These are phyloP conservation scores for Notoglanidium macrostoma DNA, from an alignment of 2,797 vertebrate species.

Conservation along the genomic window DNA sequence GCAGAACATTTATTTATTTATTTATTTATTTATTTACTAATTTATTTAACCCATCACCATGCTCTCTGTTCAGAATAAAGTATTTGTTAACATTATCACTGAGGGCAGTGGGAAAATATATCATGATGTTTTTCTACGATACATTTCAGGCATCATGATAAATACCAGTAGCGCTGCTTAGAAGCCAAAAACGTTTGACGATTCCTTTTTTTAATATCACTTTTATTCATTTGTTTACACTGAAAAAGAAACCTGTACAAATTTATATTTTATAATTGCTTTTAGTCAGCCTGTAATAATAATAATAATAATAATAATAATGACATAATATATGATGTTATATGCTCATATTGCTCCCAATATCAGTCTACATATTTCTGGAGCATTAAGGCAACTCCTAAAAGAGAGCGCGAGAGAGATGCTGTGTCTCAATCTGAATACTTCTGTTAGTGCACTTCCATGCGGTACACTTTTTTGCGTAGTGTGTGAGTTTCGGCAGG, in stretches of 20 bases:
- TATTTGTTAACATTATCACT: too few species aligned
- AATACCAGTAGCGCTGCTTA: neutral
- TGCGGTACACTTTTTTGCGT: too few species aligned
- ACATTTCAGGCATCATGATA: too few species aligned
- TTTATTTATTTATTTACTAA: neutral
- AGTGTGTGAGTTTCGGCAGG: too few species aligned
- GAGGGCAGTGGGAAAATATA: too few species aligned
- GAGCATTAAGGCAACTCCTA: neutral
- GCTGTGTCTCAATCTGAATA: too few species aligned
- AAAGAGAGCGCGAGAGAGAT: neutral
- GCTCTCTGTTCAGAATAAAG: neutral
- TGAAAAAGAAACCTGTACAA: neutral
- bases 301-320: neutral
- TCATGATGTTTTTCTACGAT: too few species aligned
- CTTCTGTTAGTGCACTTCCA: too few species aligned
- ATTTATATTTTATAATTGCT: neutral
- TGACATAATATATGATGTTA: neutral
- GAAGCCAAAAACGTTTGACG: neutral
- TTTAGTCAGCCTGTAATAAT: neutral
- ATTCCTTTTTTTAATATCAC: neutral
- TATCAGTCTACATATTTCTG: neutral
- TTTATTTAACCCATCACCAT: neutral
- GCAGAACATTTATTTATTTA: neutral
- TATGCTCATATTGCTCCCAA: neutral
- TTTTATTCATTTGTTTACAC: neutral